Evolutionary conservation across 2,113 vertebrate species (phyloP).

Genomic region (Sphyrna mokarran): DNA sequence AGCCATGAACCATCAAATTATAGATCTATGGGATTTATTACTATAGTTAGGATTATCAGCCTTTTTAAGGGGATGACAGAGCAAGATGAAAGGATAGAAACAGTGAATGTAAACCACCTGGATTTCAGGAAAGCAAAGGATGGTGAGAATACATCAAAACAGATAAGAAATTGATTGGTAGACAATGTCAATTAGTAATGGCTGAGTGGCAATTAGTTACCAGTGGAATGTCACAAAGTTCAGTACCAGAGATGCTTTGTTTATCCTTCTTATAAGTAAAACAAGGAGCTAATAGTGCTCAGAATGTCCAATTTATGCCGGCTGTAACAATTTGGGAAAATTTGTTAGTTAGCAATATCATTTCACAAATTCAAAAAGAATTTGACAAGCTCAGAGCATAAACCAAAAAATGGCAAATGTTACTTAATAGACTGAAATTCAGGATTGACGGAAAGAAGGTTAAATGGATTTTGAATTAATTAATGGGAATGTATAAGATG

Average conservation of each 20-base stretch:
- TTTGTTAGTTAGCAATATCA: neutral
- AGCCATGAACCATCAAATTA: neutral
- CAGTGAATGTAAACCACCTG: too few species aligned
- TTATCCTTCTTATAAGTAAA: neutral
- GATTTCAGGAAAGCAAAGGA: too few species aligned
- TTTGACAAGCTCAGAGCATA: neutral
- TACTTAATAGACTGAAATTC: neutral
- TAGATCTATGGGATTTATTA: neutral
- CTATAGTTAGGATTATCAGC: too few species aligned
- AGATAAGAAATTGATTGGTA: neutral
- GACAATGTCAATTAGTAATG: neutral
- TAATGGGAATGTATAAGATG: neutral
- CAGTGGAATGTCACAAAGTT: too few species aligned
- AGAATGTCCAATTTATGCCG: neutral
- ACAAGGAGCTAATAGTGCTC: neutral
- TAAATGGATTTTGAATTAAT: neutral
- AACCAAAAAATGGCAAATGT: neutral
- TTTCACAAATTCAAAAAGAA: neutral
- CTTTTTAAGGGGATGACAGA: too few species aligned
- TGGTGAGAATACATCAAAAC: too few species aligned
- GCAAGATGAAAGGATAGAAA: too few species aligned
- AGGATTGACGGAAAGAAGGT: neutral
- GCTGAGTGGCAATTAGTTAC: too few species aligned
- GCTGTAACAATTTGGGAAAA: neutral
- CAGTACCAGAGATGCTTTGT: neutral